Evolutionary conservation across 2,888 invertebrate genomes (phyloP).

Genomic region (Machimus atricapillus): DNA sequence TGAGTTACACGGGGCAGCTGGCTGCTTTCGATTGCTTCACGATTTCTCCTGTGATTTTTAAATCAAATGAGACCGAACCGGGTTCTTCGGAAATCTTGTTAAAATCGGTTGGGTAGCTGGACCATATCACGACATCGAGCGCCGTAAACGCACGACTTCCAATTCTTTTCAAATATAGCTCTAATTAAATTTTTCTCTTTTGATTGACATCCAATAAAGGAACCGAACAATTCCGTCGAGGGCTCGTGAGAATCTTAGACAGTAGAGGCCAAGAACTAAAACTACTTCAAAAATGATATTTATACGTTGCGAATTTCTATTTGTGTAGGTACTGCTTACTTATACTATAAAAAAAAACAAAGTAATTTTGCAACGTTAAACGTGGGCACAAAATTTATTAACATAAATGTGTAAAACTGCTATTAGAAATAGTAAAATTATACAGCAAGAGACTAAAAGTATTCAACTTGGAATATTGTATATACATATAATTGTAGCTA

Average conservation of each 20-base stretch:
- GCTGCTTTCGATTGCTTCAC: not conserved
- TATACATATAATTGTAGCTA: too few relatives aligned
- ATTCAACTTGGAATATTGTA: too few relatives aligned
- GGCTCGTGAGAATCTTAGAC: not conserved
- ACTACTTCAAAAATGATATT: not conserved
- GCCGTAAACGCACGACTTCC: constrained; percentile 15
- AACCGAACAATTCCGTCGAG: not conserved
- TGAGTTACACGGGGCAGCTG: not conserved
- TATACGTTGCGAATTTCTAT: not conserved
- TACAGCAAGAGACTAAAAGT: too few relatives aligned
- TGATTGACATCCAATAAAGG: constrained; percentile 20
- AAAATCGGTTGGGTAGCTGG: not conserved
- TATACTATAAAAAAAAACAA: too few relatives aligned
- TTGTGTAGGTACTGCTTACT: not conserved
- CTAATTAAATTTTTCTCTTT: constrained; percentile 21
- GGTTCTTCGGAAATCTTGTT: not conserved
- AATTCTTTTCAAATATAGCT: constrained; percentile 14
- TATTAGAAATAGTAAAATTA: too few relatives aligned
- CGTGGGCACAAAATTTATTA: too few relatives aligned
- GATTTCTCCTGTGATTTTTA: not conserved
- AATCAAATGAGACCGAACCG: not conserved
- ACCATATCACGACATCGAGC: not conserved
- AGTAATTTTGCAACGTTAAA: too few relatives aligned
- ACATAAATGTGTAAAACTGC: too few relatives aligned
- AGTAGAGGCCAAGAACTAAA: not conserved